These are phyloP conservation scores for Pristionchus entomophagus DNA, from an alignment of 2,888 invertebrate species.

Conservation along the genomic window DNA sequence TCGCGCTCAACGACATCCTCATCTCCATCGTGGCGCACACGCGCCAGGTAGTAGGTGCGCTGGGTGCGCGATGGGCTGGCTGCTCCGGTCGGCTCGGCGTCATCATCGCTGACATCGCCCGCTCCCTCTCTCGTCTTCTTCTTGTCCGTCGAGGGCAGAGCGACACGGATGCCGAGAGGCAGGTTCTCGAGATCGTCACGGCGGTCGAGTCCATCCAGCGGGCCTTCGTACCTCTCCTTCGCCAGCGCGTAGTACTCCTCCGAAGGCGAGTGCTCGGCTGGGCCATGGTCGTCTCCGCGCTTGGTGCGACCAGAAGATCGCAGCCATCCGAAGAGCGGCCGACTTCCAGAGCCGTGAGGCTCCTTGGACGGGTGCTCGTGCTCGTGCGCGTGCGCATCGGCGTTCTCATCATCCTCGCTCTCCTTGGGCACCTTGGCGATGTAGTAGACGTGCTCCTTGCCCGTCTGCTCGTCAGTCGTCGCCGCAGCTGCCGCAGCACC, in stretches of 20 bases:
- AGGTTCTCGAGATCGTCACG: slow-evolving; percentile 36
- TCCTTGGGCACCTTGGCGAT: slow-evolving; percentile 44
- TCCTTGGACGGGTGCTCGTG: slow-evolving; percentile 4
- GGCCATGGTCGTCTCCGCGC: slow-evolving; percentile 3
- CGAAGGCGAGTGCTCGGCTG: background rate
- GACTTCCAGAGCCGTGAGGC: background rate
- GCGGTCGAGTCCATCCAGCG: slow-evolving; percentile 33
- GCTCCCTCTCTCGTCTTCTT: background rate
- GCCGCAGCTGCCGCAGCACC: no score
- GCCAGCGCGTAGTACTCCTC: slow-evolving; percentile 33
- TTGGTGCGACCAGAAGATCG: slow-evolving; percentile 13
- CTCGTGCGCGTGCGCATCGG: background rate
- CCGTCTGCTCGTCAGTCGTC: background rate
- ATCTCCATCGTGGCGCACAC: slow-evolving; percentile 30
- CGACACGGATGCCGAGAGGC: slow-evolving; percentile 26
- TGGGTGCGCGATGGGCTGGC: slow-evolving; percentile 13
- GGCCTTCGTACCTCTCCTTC: slow-evolving; percentile 23
- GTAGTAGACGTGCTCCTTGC: slow-evolving; percentile 36
- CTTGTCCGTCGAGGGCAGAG: slow-evolving; percentile 7
- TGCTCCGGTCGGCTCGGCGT: slow-evolving; percentile 3
- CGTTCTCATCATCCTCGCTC: slow-evolving; percentile 27
- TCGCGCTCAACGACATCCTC: slow-evolving; percentile 34
- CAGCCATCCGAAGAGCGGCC: slow-evolving; percentile 42
- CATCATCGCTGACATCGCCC: background rate
- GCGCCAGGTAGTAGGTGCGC: slow-evolving; percentile 16